A percentile compares a stretch with the other conserved stretches of the same genome.
These are phyloP conservation scores for Artemisiospiza belli DNA, from an alignment of 2,113 vertebrate genomes.

Conservation along the genomic window DNA sequence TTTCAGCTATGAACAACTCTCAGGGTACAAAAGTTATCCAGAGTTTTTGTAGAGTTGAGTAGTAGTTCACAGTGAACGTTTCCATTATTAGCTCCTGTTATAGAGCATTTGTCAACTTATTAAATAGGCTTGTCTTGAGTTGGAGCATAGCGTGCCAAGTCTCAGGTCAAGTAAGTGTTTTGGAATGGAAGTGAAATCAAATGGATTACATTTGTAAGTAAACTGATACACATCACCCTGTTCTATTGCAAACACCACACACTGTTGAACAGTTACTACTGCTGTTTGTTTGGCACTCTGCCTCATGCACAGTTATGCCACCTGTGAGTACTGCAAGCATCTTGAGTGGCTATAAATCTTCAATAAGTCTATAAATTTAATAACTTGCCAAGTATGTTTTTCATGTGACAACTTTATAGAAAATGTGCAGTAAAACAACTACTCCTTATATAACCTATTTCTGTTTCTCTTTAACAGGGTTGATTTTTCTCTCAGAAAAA, in stretches of 20 bases:
- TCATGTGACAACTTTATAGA: not conserved
- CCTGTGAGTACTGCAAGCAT: not conserved
- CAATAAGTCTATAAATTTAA: not conserved
- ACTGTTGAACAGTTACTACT: not conserved
- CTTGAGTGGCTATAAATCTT: not conserved
- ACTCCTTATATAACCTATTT: not conserved
- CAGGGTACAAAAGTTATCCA: not conserved
- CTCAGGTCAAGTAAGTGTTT: not conserved
- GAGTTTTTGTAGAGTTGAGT: not conserved
- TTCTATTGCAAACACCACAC: not conserved
- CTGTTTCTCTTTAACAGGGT: not conserved
- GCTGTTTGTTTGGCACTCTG: conserved; percentile 13
- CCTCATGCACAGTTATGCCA: not conserved
- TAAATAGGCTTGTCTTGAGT: not conserved
- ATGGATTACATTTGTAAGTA: not conserved
- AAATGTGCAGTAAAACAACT: not conserved
- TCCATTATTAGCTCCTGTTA: not conserved
- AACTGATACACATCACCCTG: not conserved
- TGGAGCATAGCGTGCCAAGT: not conserved
- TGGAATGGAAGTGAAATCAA: conserved; percentile 11
- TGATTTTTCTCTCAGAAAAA: not conserved
- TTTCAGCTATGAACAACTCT: not conserved
- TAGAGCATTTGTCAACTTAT: not conserved
- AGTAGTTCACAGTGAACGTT: not conserved
- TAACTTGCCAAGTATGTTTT: not conserved